Percentiles rank a stretch among this genome's conserved stretches.
phyloP scores from a whole-genome alignment of 2,797 vertebrate species.

The Morelia viridis region DNA sequence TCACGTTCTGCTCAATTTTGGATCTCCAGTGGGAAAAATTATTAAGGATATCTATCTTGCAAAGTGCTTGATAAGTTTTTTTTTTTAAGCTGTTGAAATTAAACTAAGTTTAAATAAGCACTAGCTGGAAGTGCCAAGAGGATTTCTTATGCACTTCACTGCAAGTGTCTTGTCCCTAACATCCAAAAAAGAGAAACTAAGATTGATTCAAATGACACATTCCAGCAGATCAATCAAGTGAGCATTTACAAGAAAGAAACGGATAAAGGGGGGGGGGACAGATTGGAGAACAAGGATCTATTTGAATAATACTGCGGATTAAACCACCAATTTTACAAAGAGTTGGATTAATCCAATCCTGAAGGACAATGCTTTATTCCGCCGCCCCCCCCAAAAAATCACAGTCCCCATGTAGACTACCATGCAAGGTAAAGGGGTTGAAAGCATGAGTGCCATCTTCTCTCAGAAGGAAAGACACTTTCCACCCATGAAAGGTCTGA shows the following conservation, averaged over 20 bases:
- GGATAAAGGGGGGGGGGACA: slow-evolving; percentile 9
- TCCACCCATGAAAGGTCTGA: background rate
- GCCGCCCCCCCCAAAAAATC: background rate
- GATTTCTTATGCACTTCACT: slow-evolving; percentile 50
- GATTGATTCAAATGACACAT: slow-evolving; percentile 59
- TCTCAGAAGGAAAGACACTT: background rate
- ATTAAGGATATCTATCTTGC: slow-evolving; percentile 66
- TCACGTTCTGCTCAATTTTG: slow-evolving; percentile 59
- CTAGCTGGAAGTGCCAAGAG: slow-evolving; percentile 67
- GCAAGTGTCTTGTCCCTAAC: slow-evolving; percentile 63
- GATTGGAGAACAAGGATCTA: slow-evolving; percentile 35
- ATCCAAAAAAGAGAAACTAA: slow-evolving; percentile 55
- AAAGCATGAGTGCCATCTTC: background rate
- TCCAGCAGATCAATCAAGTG: slow-evolving; percentile 52
- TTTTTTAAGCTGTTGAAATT: slow-evolving; percentile 64
- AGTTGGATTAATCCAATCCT: slow-evolving; percentile 26
- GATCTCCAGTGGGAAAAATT: slow-evolving; percentile 58
- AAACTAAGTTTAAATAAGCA: slow-evolving; percentile 69
- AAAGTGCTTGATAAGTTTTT: slow-evolving; percentile 51
- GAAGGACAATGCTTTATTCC: background rate
- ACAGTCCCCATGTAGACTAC: background rate
- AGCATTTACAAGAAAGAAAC: background rate
- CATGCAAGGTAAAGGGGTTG: background rate
- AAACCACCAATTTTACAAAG: slow-evolving; percentile 35
- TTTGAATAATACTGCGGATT: slow-evolving; percentile 22